Conservation (phyloP, 2,113 vertebrate genomes). For the Hemiscyllium ocellatum region DNA sequence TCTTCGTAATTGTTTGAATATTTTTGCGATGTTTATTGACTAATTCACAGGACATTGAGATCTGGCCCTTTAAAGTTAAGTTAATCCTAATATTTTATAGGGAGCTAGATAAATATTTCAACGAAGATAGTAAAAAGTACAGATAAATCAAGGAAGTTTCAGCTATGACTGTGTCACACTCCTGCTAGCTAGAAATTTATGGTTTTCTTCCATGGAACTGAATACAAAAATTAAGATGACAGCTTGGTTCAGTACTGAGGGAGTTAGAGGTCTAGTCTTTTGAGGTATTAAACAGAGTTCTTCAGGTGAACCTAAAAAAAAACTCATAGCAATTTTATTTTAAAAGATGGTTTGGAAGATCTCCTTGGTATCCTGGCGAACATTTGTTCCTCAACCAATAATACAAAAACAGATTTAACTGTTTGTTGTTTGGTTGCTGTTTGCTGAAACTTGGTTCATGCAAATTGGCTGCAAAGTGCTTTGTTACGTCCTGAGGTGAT, state of each 20-base stretch:
- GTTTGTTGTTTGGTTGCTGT: not conserved
- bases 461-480: not conserved
- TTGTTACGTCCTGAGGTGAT: not conserved
- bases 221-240: not conserved
- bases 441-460: not conserved
- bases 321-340: not conserved
- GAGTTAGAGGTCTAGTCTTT: too few species aligned
- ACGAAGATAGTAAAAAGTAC: not conserved
- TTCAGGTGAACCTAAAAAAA: not conserved
- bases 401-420: not conserved
- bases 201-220: not conserved
- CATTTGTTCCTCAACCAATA: not conserved
- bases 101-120: not conserved
- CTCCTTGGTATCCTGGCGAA: not conserved
- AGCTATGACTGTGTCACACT: not conserved
- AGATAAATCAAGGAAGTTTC: not conserved
- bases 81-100: not conserved
- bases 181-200: not conserved
- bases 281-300: too few species aligned
- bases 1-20: not conserved
- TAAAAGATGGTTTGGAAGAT: not conserved
- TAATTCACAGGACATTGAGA: too few species aligned
- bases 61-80: too few species aligned
- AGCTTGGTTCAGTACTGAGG: not conserved
- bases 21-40: not conserved